phyloP scores from a whole-genome alignment of 2,888 invertebrate genomes.

The Pammene aurita region DNA sequence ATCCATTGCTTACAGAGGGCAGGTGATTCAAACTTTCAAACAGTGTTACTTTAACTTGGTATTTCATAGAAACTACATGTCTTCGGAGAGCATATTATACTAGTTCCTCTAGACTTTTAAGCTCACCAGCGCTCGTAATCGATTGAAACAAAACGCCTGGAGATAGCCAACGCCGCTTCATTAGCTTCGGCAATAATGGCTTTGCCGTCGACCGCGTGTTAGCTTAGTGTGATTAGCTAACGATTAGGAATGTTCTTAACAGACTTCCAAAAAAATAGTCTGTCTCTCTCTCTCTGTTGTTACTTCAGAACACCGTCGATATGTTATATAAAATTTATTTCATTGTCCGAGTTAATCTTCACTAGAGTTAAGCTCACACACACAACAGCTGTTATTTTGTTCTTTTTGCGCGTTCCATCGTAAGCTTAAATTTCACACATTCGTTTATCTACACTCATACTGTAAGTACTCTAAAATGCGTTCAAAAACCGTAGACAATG shows the following conservation, averaged over 20 bases:
- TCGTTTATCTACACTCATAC: no score
- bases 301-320: no score
- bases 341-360: no score
- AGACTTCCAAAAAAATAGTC: background rate
- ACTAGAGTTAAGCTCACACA: no score
- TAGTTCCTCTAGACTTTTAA: background rate
- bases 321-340: no score
- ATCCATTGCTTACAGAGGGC: background rate
- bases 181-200: slow-evolving; percentile 34
- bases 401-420: no score
- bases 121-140: background rate
- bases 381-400: no score
- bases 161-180: slow-evolving; percentile 33
- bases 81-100: background rate
- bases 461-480: no score
- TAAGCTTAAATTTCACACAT: no score
- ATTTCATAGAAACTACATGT: background rate
- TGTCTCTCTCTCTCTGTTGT: background rate
- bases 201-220: slow-evolving; percentile 22
- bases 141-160: slow-evolving; percentile 17
- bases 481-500: no score
- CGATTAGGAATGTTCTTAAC: slow-evolving; percentile 17
- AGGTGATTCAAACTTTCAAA: background rate
- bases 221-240: slow-evolving; percentile 26
- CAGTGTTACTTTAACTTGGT: background rate